These are phyloP conservation scores for Setophaga coronata DNA, from an alignment of 2,113 vertebrate species.

Conservation along the genomic window DNA sequence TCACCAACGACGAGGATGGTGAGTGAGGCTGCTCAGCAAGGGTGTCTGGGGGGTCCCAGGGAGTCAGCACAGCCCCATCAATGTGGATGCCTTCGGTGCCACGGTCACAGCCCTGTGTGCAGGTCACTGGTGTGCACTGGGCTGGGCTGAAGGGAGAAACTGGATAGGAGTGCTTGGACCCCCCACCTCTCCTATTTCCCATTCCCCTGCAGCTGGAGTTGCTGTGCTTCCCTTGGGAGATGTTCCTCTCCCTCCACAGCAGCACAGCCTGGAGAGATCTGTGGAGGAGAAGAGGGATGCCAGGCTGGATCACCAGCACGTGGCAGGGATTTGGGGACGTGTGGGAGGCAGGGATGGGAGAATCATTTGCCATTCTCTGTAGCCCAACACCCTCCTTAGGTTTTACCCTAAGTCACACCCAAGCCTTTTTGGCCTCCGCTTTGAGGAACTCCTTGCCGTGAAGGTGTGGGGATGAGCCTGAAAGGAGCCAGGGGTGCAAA, in stretches of 20 bases:
- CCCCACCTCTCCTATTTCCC: background rate
- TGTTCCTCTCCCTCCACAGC: background rate
- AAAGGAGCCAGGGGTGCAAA: background rate
- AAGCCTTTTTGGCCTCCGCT: background rate
- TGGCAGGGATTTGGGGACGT: fast-evolving
- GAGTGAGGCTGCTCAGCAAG: background rate
- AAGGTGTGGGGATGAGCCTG: background rate
- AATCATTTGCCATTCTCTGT: background rate
- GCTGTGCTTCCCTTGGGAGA: background rate
- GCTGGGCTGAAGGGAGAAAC: background rate
- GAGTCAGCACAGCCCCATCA: background rate
- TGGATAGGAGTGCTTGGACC: background rate
- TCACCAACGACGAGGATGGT: constrained; percentile 97
- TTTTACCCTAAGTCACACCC: background rate
- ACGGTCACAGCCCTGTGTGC: fast-evolving
- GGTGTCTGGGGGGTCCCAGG: background rate
- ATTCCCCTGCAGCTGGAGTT: background rate
- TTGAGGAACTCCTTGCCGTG: background rate
- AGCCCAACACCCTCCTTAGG: background rate
- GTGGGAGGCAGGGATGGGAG: background rate
- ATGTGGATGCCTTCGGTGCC: background rate
- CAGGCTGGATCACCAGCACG: background rate
- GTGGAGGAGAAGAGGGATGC: background rate
- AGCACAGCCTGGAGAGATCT: background rate
- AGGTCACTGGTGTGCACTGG: background rate